These are phyloP conservation scores for Aporrectodea caliginosa DNA, from an alignment of 1,140 invertebrate species.

Conservation along the genomic window DNA sequence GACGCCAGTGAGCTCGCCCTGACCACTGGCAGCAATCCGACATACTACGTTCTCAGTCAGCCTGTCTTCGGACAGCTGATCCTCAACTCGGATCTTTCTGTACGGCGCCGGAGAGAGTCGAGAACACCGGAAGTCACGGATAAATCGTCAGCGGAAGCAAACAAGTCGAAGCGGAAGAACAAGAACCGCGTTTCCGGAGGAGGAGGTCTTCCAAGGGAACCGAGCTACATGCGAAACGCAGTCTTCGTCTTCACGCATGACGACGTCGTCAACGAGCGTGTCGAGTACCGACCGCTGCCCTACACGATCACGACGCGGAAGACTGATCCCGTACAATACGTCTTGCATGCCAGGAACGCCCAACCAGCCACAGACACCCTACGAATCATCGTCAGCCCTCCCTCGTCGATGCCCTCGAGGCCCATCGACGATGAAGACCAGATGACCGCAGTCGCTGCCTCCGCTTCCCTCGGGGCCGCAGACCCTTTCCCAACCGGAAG, in stretches of 20 bases:
- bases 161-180: constrained; percentile 51
- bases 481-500: background rate
- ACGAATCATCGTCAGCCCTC: background rate
- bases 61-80: constrained; percentile 54
- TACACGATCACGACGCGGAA: background rate
- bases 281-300: constrained; percentile 59
- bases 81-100: background rate
- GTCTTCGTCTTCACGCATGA: constrained; percentile 76
- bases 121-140: constrained; percentile 46
- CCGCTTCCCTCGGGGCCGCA: background rate
- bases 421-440: background rate
- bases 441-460: background rate
- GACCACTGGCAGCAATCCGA: constrained; percentile 77
- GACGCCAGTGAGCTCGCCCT: constrained; percentile 80
- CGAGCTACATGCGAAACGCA: constrained; percentile 38
- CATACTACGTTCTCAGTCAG: constrained; percentile 66
- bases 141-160: too few species aligned
- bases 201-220: background rate
- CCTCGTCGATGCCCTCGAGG: background rate
- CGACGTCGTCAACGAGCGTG: constrained; percentile 64
- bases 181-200: constrained; percentile 36
- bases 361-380: constrained; percentile 7
- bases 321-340: constrained; percentile 10
- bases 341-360: constrained; percentile 16
- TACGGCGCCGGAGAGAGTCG: constrained; percentile 63